These are phyloP conservation scores for Chironomus tepperi DNA, from an alignment of 1,140 invertebrate genomes.

Conservation along the genomic window DNA sequence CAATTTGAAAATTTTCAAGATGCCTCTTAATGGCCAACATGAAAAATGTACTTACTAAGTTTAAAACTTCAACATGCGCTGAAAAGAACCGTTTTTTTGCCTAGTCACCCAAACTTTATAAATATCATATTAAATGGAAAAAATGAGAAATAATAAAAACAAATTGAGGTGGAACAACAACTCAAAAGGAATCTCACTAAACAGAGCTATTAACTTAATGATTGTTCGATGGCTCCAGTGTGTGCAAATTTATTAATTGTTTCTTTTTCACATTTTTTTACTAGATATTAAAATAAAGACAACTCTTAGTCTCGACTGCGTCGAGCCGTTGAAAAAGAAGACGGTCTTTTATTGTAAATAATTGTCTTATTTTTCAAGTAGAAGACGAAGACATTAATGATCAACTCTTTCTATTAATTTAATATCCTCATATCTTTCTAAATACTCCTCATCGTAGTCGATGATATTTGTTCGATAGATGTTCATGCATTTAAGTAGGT, in stretches of 20 bases:
- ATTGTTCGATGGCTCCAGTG: constrained; percentile 6
- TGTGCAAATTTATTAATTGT: constrained; percentile 19
- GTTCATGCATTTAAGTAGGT: neutral
- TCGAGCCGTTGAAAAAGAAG: neutral
- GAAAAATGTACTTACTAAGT: neutral
- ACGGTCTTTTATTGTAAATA: neutral
- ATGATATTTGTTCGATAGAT: neutral
- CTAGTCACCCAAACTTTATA: neutral
- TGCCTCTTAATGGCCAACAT: neutral
- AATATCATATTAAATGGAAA: neutral
- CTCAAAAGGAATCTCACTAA: neutral
- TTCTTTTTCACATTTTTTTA: neutral
- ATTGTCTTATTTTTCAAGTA: neutral
- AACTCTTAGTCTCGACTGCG: neutral
- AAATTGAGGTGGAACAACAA: neutral
- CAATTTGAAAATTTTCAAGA: neutral
- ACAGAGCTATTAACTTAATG: constrained; percentile 22
- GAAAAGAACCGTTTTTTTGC: neutral
- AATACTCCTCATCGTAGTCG: neutral
- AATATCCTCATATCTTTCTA: neutral
- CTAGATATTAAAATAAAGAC: neutral
- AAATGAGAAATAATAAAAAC: neutral
- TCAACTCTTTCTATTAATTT: constrained; percentile 8
- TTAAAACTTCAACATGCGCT: too few relatives aligned
- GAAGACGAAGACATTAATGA: neutral